phyloP scores from a whole-genome alignment of 2,797 vertebrate genomes.

The Pseudomugil gertrudae region DNA sequence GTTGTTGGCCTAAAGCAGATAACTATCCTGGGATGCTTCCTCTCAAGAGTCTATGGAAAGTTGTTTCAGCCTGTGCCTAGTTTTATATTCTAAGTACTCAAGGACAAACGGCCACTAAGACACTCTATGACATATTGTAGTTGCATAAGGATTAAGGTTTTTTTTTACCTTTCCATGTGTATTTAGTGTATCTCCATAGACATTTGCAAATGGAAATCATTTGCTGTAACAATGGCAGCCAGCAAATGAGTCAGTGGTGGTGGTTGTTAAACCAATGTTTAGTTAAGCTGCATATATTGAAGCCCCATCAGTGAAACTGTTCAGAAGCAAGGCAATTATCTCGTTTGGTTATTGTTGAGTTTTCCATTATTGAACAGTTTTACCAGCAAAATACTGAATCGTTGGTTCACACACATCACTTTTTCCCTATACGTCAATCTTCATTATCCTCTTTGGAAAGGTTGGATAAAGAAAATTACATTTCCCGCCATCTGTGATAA shows the following conservation, averaged over 20 bases:
- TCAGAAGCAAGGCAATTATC: constrained; percentile 21
- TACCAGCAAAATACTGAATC: constrained; percentile 23
- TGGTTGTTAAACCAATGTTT: constrained; percentile 43
- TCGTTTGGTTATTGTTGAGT: constrained; percentile 21
- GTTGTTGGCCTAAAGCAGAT: constrained; percentile 32
- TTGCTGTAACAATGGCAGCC: too few relatives aligned
- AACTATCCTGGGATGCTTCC: constrained; percentile 16
- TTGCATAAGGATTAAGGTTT: background rate
- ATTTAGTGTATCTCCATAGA: too few relatives aligned
- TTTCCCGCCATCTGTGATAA: constrained; percentile 62
- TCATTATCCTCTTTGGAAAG: constrained; percentile 66
- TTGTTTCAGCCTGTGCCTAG: constrained; percentile 11
- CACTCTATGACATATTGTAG: background rate
- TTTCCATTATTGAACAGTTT: constrained; percentile 34
- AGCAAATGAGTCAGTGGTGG: constrained; percentile 31
- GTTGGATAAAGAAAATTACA: constrained; percentile 63
- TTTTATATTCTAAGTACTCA: constrained; percentile 10
- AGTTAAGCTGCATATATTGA: constrained; percentile 34
- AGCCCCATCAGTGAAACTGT: constrained; percentile 17
- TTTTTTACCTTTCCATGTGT: constrained; percentile 22
- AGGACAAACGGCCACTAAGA: background rate
- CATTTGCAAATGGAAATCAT: too few relatives aligned
- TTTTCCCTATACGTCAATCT: constrained; percentile 58
- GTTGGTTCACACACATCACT: constrained; percentile 20
- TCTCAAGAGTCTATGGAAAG: constrained; percentile 30